phyloP scores from a whole-genome alignment of 2,797 vertebrate genomes.

The Onychomys leucogaster region DNA sequence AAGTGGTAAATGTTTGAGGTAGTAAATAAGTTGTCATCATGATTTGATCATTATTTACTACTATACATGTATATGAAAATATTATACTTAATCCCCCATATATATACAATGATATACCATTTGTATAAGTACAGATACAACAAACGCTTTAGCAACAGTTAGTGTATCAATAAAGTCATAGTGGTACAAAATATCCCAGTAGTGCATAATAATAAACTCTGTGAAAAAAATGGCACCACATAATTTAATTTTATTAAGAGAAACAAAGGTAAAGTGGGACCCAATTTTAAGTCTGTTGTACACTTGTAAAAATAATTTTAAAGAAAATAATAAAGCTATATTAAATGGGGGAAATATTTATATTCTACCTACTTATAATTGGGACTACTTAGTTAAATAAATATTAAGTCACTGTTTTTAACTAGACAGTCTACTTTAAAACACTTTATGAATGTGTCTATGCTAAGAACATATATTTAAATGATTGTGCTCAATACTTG shows the following conservation, averaged over 20 bases:
- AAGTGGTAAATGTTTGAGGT: neutral
- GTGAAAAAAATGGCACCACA: slow-evolving; percentile 5
- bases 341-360: slow-evolving; percentile 26
- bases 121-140: slow-evolving; percentile 8
- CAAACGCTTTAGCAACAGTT: neutral
- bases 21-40: neutral
- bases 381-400: neutral
- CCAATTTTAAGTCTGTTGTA: slow-evolving; percentile 36
- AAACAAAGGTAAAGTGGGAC: neutral
- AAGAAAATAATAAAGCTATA: slow-evolving; percentile 41
- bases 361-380: neutral
- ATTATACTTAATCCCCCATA: neutral
- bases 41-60: neutral
- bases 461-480: neutral
- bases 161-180: neutral
- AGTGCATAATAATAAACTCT: slow-evolving; percentile 20
- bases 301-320: slow-evolving; percentile 39
- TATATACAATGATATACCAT: neutral
- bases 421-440: slow-evolving; percentile 8
- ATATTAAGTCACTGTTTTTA: slow-evolving; percentile 28
- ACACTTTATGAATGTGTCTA: neutral
- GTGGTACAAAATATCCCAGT: neutral
- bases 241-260: slow-evolving; percentile 46
- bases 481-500: neutral
- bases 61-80: neutral